These are phyloP conservation scores for Lepidurus apus DNA, from an alignment of 1,140 invertebrate genomes.

Conservation along the genomic window DNA sequence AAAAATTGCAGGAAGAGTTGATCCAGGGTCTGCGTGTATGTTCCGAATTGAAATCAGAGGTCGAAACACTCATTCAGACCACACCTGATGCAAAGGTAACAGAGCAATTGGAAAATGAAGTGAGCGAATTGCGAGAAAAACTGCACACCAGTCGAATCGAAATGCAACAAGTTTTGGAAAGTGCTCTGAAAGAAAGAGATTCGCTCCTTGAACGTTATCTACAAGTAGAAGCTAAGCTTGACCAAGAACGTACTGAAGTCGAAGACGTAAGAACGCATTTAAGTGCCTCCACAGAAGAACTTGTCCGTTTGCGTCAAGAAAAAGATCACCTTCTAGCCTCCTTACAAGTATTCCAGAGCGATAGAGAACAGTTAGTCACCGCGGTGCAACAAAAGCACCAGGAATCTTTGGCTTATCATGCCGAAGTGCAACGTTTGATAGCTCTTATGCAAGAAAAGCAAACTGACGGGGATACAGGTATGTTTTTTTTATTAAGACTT, in stretches of 20 bases:
- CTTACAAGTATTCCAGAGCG: conserved; percentile 45
- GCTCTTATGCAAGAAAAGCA: neutral
- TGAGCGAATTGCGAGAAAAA: neutral
- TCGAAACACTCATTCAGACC: neutral
- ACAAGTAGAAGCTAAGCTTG: neutral
- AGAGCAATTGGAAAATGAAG: neutral
- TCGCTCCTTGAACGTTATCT: neutral
- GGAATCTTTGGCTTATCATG: conserved; percentile 73
- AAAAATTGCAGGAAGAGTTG: conserved; percentile 20
- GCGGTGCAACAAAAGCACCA: conserved; percentile 72
- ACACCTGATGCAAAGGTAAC: neutral
- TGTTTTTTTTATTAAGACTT: no score
- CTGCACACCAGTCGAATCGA: neutral
- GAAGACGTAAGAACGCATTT: neutral
- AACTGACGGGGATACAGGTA: conserved; percentile 45
- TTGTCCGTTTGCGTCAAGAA: conserved; percentile 42
- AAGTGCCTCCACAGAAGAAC: neutral
- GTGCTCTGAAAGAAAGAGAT: conserved; percentile 15
- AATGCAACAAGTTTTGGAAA: conserved; percentile 5
- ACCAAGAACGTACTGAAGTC: conserved; percentile 1
- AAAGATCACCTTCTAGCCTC: conserved; percentile 45
- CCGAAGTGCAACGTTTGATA: conserved; percentile 70
- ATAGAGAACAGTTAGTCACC: conserved; percentile 68
- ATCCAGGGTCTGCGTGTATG: neutral
- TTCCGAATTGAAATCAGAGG: neutral